Base-by-base conservation (phyloP, 2,888 invertebrate species). In the Eupithecia exiguata region DNA sequence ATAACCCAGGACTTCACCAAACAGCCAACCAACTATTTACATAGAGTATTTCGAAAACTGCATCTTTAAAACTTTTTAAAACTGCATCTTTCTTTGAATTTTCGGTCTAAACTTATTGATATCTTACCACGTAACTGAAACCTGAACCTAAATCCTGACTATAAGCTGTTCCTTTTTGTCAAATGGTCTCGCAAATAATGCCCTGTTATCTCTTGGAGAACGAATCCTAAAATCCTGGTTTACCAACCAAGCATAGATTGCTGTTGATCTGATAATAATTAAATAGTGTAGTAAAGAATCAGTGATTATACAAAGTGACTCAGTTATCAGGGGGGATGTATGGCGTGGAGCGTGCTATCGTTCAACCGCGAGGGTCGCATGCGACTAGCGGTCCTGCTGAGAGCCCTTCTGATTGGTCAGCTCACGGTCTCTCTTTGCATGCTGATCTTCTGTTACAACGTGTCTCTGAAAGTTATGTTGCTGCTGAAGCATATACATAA, bases 371-470 rank as follows among this genome's bases (percentile, higher is more conserved):
- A 90, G 68, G 93, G 91, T 65, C 88, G 93, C 72, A 86, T 86
- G 81, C 89, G 92, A 66, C 80, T 93, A 74, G 92, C 92, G 62
- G 89, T 84, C 21, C 89, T 93, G 77, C 86, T 94, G 77, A 89
- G 94, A 35, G 91, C 91, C 78, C 84, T 94, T 75, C 87, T 94
- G 75, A 93, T 93, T 71, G 87, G 88, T 0, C 92, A 93, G 82
- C 87, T 94, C 38, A n/a, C 40, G 18, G 84, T 93, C 30, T 93
- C 93, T 0, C 86, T 94, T 71, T 87, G 87, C 76, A 90, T 93
- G 89, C 90, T 91, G 78, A 92, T 94, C 76, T 92, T 89, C 86
- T 93, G 92, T 82, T 94, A 93, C 85, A 94, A 94, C 84, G 88
- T 89, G 12, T 91, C 92, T 0, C 78, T 90, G 40, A 88, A 87